Conservation (phyloP, 1,140 invertebrate species). For the Drosophila lacertosa region DNA sequence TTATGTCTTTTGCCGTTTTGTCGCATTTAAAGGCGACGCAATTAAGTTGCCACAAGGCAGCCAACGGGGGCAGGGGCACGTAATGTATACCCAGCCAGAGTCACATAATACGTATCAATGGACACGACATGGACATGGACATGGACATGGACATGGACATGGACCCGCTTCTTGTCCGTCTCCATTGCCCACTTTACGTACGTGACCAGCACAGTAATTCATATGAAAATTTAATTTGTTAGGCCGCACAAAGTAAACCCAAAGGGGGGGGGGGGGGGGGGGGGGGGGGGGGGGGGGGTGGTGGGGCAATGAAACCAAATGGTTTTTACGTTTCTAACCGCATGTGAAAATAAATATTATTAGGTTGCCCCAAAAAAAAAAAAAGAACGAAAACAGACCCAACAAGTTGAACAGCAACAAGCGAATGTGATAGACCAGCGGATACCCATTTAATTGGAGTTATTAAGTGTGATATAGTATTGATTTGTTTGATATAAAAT, state of each 20-base stretch:
- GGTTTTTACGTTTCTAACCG: slow-evolving; percentile 64
- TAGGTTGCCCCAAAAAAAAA: slow-evolving; percentile 27
- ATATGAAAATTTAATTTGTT: slow-evolving; percentile 82
- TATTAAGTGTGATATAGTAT: too few relatives aligned
- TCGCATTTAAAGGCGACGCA: slow-evolving; percentile 76
- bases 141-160: slow-evolving; percentile 33
- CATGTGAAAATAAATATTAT: slow-evolving; percentile 79
- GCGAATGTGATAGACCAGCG: neutral
- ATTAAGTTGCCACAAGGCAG: slow-evolving; percentile 59
- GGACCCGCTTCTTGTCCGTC: slow-evolving; percentile 5
- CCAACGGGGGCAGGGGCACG: slow-evolving; percentile 2
- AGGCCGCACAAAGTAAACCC: slow-evolving; percentile 23
- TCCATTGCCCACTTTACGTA: slow-evolving; percentile 38
- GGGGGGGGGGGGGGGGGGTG: neutral
- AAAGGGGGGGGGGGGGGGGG: neutral
- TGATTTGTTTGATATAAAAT: too few relatives aligned
- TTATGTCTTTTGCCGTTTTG: slow-evolving; percentile 82
- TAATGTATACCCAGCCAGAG: slow-evolving; percentile 50
- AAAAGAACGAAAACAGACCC: slow-evolving; percentile 1
- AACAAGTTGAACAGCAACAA: neutral
- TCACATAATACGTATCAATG: slow-evolving; percentile 81
- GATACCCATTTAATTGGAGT: slow-evolving; percentile 1
- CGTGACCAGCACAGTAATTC: slow-evolving; percentile 79
- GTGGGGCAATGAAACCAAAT: slow-evolving; percentile 56
- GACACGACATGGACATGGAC: slow-evolving; percentile 41